A percentile compares a stretch with the other conserved stretches of the same genome.
phyloP scores from a whole-genome alignment of 1,140 invertebrate genomes.

The Schlechtendalia chinensis region DNA sequence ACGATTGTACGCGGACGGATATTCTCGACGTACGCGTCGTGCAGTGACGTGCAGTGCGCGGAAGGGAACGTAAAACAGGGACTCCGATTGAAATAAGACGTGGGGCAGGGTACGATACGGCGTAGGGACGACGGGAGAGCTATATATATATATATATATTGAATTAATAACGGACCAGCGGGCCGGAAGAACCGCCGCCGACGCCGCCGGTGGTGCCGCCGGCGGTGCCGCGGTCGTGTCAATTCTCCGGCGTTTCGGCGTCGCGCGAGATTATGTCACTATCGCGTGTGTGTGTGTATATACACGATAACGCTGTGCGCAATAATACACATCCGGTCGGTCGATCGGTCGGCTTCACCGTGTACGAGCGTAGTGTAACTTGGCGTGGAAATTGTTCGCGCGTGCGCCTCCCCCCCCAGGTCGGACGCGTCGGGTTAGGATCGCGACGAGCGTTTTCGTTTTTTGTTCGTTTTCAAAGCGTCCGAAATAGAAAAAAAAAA shows the following conservation, averaged over 20 bases:
- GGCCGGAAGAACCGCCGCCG: constrained; percentile 35
- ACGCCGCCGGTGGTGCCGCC: background rate
- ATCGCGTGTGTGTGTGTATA: no score
- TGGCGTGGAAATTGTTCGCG: background rate
- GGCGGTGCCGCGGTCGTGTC: constrained; percentile 19
- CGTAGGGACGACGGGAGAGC: background rate
- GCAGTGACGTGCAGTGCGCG: background rate
- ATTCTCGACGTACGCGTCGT: background rate
- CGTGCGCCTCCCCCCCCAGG: background rate
- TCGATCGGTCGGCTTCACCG: background rate
- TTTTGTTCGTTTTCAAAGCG: no score
- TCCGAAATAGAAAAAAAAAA: no score
- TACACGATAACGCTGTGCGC: background rate
- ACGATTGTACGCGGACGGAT: no score
- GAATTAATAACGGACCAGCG: constrained; percentile 42
- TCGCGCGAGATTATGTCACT: constrained; percentile 15
- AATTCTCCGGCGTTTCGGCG: constrained; percentile 26
- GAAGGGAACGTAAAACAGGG: constrained; percentile 38
- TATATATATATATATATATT: constrained; percentile 12
- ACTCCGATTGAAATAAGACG: constrained; percentile 41
- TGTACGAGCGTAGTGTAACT: no score
- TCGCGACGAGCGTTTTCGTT: no score
- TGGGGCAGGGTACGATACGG: no score
- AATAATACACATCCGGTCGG: constrained; percentile 4
- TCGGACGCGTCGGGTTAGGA: background rate